These are phyloP conservation scores for Pholis gunnellus DNA, from an alignment of 2,113 vertebrate genomes.

Conservation along the genomic window DNA sequence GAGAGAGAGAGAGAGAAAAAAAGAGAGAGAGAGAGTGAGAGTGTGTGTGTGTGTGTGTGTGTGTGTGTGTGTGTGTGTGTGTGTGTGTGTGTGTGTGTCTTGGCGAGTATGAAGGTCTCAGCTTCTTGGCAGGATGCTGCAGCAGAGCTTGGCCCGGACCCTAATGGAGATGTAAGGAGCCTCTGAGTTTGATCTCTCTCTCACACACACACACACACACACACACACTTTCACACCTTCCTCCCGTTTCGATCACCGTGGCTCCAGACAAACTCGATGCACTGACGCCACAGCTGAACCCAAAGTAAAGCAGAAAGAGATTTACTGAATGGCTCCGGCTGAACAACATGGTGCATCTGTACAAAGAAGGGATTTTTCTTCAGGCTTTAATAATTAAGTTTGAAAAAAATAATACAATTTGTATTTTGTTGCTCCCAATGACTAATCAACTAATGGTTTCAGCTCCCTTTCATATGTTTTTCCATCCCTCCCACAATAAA, in stretches of 20 bases:
- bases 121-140: constrained; percentile 71
- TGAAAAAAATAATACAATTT: not conserved
- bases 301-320: constrained; percentile 15
- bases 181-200: constrained; percentile 60
- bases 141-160: constrained; percentile 65
- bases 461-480: not conserved
- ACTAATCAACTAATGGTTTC: not conserved
- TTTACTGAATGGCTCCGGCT: constrained; percentile 10
- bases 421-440: not conserved
- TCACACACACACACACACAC: constrained; percentile 19
- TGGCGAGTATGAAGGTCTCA: constrained; percentile 50
- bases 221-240: constrained; percentile 48
- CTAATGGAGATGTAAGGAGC: constrained; percentile 75
- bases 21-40: constrained; percentile 24
- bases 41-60: constrained; percentile 44
- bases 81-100: constrained; percentile 51
- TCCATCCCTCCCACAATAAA: no score
- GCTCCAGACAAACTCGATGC: constrained; percentile 55
- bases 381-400: not conserved
- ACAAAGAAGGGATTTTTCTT: not conserved
- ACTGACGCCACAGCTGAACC: constrained; percentile 42
- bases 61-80: constrained; percentile 55
- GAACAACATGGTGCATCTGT: not conserved
- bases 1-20: constrained; percentile 29
- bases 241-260: constrained; percentile 27